Conservation (phyloP, 2,888 invertebrate species). For the Tortrix viridana region DNA sequence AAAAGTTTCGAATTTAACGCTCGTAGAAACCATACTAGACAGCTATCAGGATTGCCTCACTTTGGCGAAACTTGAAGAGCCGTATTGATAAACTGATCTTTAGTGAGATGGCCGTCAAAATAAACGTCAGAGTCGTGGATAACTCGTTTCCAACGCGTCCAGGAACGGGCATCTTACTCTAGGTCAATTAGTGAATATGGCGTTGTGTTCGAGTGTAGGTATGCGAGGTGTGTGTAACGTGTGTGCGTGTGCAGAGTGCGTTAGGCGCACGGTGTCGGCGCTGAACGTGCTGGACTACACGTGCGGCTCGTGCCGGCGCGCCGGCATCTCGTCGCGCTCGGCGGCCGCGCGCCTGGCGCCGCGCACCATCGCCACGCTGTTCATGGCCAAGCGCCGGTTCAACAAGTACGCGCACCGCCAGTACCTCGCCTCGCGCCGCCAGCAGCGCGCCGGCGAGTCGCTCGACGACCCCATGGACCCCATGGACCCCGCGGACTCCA, state of each 20-base stretch:
- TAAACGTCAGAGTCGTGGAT: too few relatives aligned
- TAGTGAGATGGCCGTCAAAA: too few relatives aligned
- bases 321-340: slow-evolving; percentile 79
- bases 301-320: slow-evolving; percentile 79
- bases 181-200: too few relatives aligned
- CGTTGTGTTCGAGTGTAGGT: not conserved
- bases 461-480: slow-evolving; percentile 33
- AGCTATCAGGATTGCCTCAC: too few relatives aligned
- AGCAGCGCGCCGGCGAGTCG: slow-evolving; percentile 41
- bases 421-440: slow-evolving; percentile 63
- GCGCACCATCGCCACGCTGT: slow-evolving; percentile 79
- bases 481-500: slow-evolving; percentile 35
- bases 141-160: too few relatives aligned
- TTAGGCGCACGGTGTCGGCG: slow-evolving; percentile 69
- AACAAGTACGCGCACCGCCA: slow-evolving; percentile 82
- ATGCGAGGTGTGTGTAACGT: not conserved
- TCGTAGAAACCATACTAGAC: too few relatives aligned
- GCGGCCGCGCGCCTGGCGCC: slow-evolving; percentile 78
- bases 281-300: slow-evolving; percentile 80
- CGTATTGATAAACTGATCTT: too few relatives aligned
- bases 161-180: too few relatives aligned
- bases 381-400: slow-evolving; percentile 82
- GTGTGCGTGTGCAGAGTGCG: slow-evolving; percentile 70
- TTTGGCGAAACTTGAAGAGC: too few relatives aligned
- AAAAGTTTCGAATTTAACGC: too few relatives aligned